phyloP scores from a whole-genome alignment of 2,888 invertebrate species.

The Cantharis rufa region DNA sequence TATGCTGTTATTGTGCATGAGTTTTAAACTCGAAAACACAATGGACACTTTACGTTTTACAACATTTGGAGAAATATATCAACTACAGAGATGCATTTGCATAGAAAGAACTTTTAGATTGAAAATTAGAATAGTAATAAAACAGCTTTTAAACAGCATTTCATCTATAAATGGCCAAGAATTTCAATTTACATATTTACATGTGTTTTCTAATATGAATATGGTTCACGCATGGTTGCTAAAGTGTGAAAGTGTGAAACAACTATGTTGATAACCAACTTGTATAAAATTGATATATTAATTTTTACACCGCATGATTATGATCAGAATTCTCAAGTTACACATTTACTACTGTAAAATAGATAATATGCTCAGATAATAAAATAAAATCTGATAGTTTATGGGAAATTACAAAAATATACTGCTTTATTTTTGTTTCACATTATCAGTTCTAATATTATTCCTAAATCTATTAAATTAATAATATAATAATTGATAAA shows the following conservation, averaged over 20 bases:
- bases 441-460: too few species aligned
- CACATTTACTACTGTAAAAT: background rate
- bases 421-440: too few species aligned
- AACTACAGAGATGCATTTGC: slow-evolving; percentile 50
- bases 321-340: background rate
- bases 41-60: slow-evolving; percentile 49
- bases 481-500: too few species aligned
- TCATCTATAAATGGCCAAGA: slow-evolving; percentile 45
- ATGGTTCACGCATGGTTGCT: slow-evolving; percentile 50
- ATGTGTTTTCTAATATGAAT: slow-evolving; percentile 48
- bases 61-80: slow-evolving; percentile 50
- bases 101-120: slow-evolving; percentile 55
- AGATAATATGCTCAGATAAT: background rate
- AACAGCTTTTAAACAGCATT: slow-evolving; percentile 53
- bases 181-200: slow-evolving; percentile 52
- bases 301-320: background rate
- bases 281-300: background rate
- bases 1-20: slow-evolving; percentile 32
- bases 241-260: slow-evolving; percentile 48
- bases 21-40: slow-evolving; percentile 39
- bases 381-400: background rate
- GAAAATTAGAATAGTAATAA: slow-evolving; percentile 55
- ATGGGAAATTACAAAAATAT: too few species aligned
- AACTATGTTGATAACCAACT: background rate
- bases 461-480: too few species aligned